Conservation (phyloP, 2,888 invertebrate genomes). For the Steinernema carpocapsae region DNA sequence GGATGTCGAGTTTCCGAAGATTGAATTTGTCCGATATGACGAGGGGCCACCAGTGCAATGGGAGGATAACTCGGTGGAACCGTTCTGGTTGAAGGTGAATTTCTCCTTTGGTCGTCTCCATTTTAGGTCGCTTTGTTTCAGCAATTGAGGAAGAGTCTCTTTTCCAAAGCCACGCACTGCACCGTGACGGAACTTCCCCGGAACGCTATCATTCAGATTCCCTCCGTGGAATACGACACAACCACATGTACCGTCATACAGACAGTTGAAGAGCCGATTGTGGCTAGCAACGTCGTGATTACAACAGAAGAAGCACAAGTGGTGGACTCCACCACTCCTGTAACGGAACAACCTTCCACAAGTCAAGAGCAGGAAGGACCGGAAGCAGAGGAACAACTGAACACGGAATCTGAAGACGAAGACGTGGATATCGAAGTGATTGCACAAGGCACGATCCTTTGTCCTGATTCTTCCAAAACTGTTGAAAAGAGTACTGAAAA, state of each 20-base stretch:
- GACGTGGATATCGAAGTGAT: too few relatives aligned
- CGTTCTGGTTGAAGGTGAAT: conserved; percentile 21
- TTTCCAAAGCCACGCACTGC: not conserved
- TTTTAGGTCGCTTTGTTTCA: not conserved
- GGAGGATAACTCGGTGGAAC: not conserved
- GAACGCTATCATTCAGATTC: conserved; percentile 1
- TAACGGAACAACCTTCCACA: too few relatives aligned
- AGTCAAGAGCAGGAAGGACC: too few relatives aligned
- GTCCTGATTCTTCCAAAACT: too few relatives aligned
- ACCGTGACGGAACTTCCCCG: conserved; percentile 13
- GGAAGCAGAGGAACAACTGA: too few relatives aligned
- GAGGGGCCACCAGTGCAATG: conserved; percentile 10
- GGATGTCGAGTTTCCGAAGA: not conserved
- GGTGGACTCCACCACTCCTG: too few relatives aligned
- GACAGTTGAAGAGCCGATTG: too few relatives aligned
- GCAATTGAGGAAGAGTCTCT: conserved; percentile 6
- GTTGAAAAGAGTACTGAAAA: too few relatives aligned
- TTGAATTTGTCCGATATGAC: not conserved
- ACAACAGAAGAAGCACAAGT: too few relatives aligned
- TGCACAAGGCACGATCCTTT: too few relatives aligned
- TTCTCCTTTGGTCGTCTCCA: not conserved
- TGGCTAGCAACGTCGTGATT: too few relatives aligned
- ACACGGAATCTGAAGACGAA: too few relatives aligned
- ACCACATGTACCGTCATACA: not conserved
- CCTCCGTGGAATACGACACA: not conserved